Conservation (phyloP, 2,888 invertebrate genomes). For the Synergus umbraculus region DNA sequence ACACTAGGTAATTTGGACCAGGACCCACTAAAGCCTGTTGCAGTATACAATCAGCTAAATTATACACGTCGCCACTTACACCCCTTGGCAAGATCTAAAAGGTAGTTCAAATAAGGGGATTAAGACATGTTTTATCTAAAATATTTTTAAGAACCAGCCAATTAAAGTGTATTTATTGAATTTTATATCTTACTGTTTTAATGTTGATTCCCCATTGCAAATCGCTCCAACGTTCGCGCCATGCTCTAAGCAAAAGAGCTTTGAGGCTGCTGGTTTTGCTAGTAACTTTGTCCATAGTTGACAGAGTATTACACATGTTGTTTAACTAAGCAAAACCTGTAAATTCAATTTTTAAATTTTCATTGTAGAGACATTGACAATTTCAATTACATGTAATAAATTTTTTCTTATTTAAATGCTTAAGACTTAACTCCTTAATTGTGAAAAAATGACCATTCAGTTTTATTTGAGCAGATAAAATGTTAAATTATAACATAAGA, state of each 20-base stretch:
- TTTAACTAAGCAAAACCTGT: conserved; percentile 26
- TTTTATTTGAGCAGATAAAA: too few species aligned
- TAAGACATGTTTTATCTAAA: conserved; percentile 15
- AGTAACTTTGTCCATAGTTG: conserved; percentile 88
- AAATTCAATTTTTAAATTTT: background rate
- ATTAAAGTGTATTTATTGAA: background rate
- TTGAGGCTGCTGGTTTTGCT: conserved; percentile 90
- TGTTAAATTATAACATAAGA: too few species aligned
- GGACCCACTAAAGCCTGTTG: conserved; percentile 96
- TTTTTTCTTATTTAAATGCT: background rate
- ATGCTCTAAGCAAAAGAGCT: conserved; percentile 89
- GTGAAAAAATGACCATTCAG: too few species aligned
- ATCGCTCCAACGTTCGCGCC: conserved; percentile 97
- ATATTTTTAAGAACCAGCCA: background rate
- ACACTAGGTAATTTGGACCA: conserved; percentile 92
- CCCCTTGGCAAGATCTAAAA: conserved; percentile 86
- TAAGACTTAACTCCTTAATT: too few species aligned
- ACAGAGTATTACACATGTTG: conserved; percentile 52
- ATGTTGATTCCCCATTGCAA: conserved; percentile 97
- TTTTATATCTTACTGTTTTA: conserved; percentile 84
- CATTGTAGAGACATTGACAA: background rate
- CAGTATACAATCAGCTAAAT: conserved; percentile 93
- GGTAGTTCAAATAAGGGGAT: conserved; percentile 19
- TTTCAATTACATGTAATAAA: background rate
- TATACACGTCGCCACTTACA: conserved; percentile 96